Evolutionary conservation across 2,113 vertebrate genomes (phyloP).

Genomic region (Lipotes vexillifer): DNA sequence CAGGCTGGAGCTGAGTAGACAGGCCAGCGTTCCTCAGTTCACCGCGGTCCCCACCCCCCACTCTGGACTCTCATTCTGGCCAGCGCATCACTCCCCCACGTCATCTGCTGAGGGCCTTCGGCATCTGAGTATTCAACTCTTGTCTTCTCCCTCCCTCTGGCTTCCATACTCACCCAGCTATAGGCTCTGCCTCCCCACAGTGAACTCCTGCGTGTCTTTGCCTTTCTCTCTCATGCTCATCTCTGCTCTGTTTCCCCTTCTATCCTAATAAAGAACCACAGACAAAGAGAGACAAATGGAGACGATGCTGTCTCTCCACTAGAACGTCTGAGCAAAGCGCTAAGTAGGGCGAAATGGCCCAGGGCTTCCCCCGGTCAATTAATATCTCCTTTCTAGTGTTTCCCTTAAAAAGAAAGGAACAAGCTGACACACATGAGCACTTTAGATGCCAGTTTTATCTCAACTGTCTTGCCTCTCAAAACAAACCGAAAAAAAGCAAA

Average conservation of each 20-base stretch:
- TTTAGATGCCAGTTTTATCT: not conserved
- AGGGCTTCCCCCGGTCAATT: too few species aligned
- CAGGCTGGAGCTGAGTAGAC: not conserved
- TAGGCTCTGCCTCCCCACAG: not conserved
- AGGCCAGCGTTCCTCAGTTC: rapidly evolving
- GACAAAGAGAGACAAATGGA: not conserved
- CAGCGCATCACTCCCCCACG: rapidly evolving
- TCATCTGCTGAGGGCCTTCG: not conserved
- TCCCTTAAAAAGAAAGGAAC: not conserved
- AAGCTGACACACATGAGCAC: not conserved
- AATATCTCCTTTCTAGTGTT: not conserved
- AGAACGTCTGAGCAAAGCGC: not conserved
- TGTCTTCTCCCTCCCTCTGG: not conserved
- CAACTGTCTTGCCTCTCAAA: not conserved
- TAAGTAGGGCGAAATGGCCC: not conserved
- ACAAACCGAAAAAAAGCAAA: not conserved
- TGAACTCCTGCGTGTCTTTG: not conserved
- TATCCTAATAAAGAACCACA: not conserved
- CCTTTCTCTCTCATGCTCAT: not conserved
- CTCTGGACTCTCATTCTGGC: not conserved
- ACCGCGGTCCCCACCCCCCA: rapidly evolving
- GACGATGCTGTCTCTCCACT: too few species aligned
- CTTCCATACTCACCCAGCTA: not conserved
- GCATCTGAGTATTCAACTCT: not conserved
- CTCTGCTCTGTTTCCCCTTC: not conserved